Conservation (phyloP, 2,888 invertebrate species). For the Allacma fusca region DNA sequence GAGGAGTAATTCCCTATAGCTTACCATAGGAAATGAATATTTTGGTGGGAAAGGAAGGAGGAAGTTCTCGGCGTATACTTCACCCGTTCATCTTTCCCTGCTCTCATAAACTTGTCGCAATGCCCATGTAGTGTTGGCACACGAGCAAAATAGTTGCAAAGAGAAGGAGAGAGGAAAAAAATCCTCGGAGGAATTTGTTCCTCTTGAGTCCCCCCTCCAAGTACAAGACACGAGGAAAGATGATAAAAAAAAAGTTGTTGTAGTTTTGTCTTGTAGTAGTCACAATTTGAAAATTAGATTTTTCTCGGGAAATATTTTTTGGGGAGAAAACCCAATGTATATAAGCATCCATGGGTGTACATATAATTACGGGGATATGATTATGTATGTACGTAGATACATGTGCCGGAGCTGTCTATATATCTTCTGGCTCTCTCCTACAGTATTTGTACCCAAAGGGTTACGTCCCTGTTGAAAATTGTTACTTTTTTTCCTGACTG, state of each 20-base stretch:
- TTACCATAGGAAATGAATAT: neutral
- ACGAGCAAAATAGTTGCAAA: slow-evolving; percentile 34
- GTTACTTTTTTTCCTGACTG: no score
- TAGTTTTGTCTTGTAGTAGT: no score
- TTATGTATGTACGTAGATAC: no score
- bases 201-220: slow-evolving; percentile 11
- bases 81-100: neutral
- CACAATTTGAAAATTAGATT: no score
- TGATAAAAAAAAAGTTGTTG: neutral
- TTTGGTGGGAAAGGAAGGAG: neutral
- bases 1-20: neutral
- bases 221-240: neutral
- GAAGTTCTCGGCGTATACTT: neutral
- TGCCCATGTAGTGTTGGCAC: slow-evolving; percentile 33
- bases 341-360: no score
- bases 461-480: no score
- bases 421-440: no score
- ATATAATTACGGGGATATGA: no score
- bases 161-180: slow-evolving; percentile 14
- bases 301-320: no score
- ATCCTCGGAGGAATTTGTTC: neutral
- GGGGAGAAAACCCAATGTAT: no score
- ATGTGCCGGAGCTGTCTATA: no score
- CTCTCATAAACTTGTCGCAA: slow-evolving; percentile 6
- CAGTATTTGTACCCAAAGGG: no score